Percentiles rank a stretch among this genome's conserved stretches.
Conservation (phyloP, 1,140 invertebrate genomes). For the Aphelenchoides besseyi region DNA sequence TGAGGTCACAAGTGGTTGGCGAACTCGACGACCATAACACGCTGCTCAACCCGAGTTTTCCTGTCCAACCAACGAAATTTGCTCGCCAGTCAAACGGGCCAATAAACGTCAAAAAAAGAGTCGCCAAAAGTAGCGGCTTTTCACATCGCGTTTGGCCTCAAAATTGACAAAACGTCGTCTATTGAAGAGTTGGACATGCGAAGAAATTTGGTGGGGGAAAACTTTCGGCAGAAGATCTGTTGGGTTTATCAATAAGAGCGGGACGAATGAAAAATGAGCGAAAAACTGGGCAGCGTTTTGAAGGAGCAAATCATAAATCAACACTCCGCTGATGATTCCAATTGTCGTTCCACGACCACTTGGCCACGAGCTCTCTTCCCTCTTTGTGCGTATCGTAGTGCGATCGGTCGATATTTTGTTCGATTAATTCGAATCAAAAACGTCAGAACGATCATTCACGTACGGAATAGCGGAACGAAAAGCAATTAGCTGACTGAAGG, state of each 20-base stretch:
- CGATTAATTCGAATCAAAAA: no score
- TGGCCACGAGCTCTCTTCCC: neutral
- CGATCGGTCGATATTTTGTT: no score
- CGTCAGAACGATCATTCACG: no score
- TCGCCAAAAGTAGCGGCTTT: neutral
- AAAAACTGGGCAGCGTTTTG: neutral
- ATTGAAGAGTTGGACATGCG: no score
- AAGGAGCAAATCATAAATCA: slow-evolving; percentile 1
- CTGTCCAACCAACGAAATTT: no score
- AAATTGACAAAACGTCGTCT: neutral
- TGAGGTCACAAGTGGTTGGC: neutral
- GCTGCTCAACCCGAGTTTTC: neutral
- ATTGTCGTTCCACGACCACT: no score
- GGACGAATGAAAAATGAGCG: neutral
- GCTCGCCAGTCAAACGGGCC: no score
- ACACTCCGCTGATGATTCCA: neutral
- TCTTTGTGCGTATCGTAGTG: no score
- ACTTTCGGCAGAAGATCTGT: neutral
- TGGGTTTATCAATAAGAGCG: neutral
- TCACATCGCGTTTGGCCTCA: neutral
- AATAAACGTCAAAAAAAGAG: slow-evolving; percentile 1
- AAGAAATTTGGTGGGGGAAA: neutral
- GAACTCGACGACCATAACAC: neutral
- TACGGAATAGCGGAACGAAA: no score
- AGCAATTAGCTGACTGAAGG: no score